Evolutionary conservation across 2,113 vertebrate species (phyloP), one percentile per base, ranked within the genome.

Genomic region (Otis tarda): DNA sequence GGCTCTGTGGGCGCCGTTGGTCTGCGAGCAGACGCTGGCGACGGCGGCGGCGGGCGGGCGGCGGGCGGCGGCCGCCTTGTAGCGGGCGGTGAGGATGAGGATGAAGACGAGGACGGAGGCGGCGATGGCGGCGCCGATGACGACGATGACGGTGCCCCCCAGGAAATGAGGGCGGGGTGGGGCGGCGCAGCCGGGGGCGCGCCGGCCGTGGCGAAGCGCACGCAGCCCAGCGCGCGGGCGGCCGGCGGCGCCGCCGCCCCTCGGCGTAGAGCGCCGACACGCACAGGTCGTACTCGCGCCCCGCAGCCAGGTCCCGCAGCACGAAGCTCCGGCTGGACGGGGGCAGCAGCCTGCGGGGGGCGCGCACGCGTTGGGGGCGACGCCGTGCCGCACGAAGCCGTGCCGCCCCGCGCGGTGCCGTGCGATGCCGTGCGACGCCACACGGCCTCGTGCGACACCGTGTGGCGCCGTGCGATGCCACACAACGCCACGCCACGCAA

Each of bases 81-180:
- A 99, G 52, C 99, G 98, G 89, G 99, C 99, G 98, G 99, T 99
- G 82, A 99, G 98, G 97, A 99, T 99, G 97, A 99, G 98, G 95
- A 99, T 99, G 98, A 99, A 99, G 89, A 99, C 99, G 33, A 99
- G 98, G 85, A 99, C 99, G 0, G 99, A 99, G 28, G 99, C 99
- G 63, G 99, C 99, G 55, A 99, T 99, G 97, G 99, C 99, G 25
- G 99, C 99, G 18, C 99, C 99, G 67, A 99, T 99, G 97, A 99
- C 99, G 95, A 99, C 99, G 97, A 99, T 99, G 99, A 99, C 99
- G 87, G 99, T 99, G 92, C 99, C 99, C 10, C 99, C 99, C 60
- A 99, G 96, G 95, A 99, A 99, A 91, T 99, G 99, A 50, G 98
- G 98, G 98, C 84, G 98, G 98, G 33, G 99, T 99, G 52, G 98